phyloP scores from a whole-genome alignment of 1,140 invertebrate genomes.

The Nixonia krombeini region DNA sequence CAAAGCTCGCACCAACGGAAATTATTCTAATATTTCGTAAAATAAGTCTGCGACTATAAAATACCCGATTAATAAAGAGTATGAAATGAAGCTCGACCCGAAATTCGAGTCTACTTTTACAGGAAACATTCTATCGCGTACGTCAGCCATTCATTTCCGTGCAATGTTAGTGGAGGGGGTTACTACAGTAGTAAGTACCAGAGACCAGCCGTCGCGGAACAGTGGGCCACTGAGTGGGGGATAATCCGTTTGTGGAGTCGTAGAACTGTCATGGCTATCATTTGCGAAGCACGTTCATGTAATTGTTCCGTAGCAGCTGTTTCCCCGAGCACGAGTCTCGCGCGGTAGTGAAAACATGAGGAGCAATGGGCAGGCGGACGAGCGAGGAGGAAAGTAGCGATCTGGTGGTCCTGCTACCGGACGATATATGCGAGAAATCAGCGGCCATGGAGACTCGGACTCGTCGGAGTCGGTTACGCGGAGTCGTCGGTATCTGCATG shows the following conservation, averaged over 20 bases:
- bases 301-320: constrained; percentile 8
- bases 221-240: too few relatives aligned
- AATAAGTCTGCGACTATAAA: too few relatives aligned
- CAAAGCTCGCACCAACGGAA: too few relatives aligned
- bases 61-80: too few relatives aligned
- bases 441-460: constrained; percentile 63
- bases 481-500: constrained; percentile 83
- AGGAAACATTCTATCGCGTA: too few relatives aligned
- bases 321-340: constrained; percentile 13
- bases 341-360: constrained; percentile 48
- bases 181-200: too few relatives aligned
- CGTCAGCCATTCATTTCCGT: too few relatives aligned
- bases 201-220: too few relatives aligned
- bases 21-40: too few relatives aligned
- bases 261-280: constrained; percentile 43
- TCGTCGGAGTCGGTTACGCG: constrained; percentile 74
- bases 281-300: constrained; percentile 19
- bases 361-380: constrained; percentile 58
- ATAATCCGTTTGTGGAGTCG: not conserved
- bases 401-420: constrained; percentile 52
- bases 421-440: constrained; percentile 48
- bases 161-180: too few relatives aligned
- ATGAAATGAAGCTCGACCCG: too few relatives aligned
- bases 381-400: constrained; percentile 52
- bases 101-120: too few relatives aligned